A percentile compares a stretch with the other conserved stretches of the same genome.
Evolutionary conservation across 2,797 vertebrate species (phyloP).

Genomic region (Triplophysa yarkandensis): DNA sequence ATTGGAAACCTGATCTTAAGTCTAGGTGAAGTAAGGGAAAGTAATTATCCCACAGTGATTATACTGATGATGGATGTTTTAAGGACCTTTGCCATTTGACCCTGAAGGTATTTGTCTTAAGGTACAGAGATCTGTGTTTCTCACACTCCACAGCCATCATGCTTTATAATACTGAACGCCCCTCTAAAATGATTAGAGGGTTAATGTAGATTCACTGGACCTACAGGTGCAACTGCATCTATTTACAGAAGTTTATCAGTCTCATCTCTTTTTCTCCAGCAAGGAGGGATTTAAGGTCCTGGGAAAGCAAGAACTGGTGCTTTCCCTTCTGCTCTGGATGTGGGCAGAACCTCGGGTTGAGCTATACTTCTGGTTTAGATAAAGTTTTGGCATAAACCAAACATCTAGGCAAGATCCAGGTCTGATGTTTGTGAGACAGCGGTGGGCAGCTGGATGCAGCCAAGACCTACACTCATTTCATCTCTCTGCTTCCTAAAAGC

Average conservation of each 20-base stretch:
- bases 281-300: constrained; percentile 39
- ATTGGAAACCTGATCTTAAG: constrained; percentile 36
- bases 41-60: constrained; percentile 44
- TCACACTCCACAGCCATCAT: constrained; percentile 4
- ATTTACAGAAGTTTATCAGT: constrained; percentile 36
- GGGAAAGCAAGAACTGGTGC: background rate
- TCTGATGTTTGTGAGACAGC: constrained; percentile 35
- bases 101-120: constrained; percentile 29
- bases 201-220: constrained; percentile 12
- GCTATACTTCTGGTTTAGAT: constrained; percentile 24
- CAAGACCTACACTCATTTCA: constrained; percentile 38
- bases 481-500: constrained; percentile 18
- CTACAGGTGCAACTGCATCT: constrained; percentile 18
- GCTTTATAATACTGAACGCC: constrained; percentile 3
- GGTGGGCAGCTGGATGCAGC: constrained; percentile 17
- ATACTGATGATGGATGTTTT: constrained; percentile 46
- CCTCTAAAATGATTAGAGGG: background rate
- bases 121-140: constrained; percentile 8
- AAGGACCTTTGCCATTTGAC: constrained; percentile 50
- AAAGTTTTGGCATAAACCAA: constrained; percentile 26
- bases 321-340: constrained; percentile 1
- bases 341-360: constrained; percentile 1
- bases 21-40: constrained; percentile 16
- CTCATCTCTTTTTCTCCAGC: constrained; percentile 22
- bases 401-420: constrained; percentile 9